Conservation (phyloP, 2,888 invertebrate genomes). For the Sesia bembeciformis region DNA sequence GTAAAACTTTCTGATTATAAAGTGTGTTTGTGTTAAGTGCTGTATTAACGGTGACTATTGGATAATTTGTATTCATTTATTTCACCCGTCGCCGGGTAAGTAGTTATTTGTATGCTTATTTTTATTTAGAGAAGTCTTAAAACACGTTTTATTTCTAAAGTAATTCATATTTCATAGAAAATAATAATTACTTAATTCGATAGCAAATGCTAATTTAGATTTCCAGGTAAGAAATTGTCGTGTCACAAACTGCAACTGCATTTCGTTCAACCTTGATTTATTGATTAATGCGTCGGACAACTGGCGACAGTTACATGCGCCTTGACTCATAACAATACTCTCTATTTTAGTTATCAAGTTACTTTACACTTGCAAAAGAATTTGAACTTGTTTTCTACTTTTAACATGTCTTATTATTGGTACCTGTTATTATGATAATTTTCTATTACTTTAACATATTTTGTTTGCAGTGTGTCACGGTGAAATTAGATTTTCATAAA, state of each 20-base stretch:
- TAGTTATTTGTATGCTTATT: conserved; percentile 16
- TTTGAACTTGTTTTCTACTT: no score
- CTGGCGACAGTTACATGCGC: neutral
- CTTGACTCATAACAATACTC: neutral
- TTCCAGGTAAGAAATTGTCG: conserved; percentile 9
- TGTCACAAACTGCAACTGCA: conserved; percentile 38
- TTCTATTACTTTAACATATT: no score
- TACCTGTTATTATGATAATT: no score
- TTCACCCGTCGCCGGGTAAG: conserved; percentile 62
- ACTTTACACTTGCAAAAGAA: no score
- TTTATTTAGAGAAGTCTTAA: neutral
- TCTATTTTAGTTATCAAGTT: no score
- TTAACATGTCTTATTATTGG: no score
- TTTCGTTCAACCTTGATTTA: conserved; percentile 37
- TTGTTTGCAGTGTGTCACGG: no score
- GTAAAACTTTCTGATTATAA: neutral
- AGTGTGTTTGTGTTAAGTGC: neutral
- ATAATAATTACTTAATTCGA: no score
- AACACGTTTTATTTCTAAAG: no score
- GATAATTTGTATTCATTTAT: neutral
- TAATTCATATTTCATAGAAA: no score
- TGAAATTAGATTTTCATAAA: no score
- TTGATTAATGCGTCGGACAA: conserved; percentile 30
- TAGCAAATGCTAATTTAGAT: neutral
- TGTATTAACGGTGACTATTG: conserved; percentile 11